Evolutionary conservation across 2,888 invertebrate genomes (phyloP), one percentile per base, ranked within the genome.

Genomic region (Biston stratarius): DNA sequence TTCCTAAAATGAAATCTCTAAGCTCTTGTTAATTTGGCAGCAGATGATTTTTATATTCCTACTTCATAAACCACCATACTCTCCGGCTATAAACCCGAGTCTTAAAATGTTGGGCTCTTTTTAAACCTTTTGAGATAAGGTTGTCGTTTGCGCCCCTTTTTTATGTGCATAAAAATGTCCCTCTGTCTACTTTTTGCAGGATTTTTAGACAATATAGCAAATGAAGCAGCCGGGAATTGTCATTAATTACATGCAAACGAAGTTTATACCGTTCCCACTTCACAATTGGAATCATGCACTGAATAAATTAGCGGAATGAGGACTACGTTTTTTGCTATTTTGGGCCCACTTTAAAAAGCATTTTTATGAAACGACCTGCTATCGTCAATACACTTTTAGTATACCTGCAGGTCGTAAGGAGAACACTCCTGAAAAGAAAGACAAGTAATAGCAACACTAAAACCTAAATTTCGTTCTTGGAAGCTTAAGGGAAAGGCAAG

Each of bases 221-320:
- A 84, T 83, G 80, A 84, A 83, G 82, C 77, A 75, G 64, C 74
- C 72, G 74, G 73, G 72, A 71, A 86, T 82, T 85, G 84, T 81
- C 81, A 83, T 88, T 90, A 88, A 88, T 90, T 86, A 85, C 82
- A 88, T 83, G 86, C 85, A 85, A 88, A 88, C 86, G 85, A 88
- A 89, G 85, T 90, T 87, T 86, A 87, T 88, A 85, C 79, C 83
- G 80, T 82, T 82, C 79, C 85, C 85, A 82, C 83, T 84, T 83
- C 79, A 83, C 77, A 86, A 89, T 88, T 88, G 86, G 82, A 83
- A 82, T 80, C 87, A 88, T 87, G 88, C 86, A 83, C 83, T 82
- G 89, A 88, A 88, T 89, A 88, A 84, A 86, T 89, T 88, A 84
- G 73, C 65, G 71, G 67, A 57, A 49, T 45, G 63, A 40, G 34